A percentile compares a stretch with the other conserved stretches of the same genome.
phyloP scores from a whole-genome alignment of 2,113 vertebrate genomes.

The Mustela nigripes region DNA sequence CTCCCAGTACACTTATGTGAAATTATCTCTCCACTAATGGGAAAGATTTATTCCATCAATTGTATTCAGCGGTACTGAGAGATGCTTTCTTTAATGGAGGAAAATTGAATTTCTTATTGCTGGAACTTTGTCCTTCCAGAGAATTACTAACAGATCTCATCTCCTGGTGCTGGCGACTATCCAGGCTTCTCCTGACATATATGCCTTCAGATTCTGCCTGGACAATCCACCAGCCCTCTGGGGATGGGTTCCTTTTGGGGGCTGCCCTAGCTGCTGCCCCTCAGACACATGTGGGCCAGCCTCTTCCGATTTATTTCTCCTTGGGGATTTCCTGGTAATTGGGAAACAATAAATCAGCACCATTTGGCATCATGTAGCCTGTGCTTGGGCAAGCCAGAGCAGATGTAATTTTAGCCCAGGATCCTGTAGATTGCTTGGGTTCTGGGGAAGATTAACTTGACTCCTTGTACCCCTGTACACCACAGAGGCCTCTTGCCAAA shows the following conservation, averaged over 20 bases:
- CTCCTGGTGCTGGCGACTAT: neutral
- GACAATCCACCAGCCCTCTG: conserved; percentile 57
- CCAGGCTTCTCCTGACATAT: conserved; percentile 59
- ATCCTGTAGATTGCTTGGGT: conserved; percentile 71
- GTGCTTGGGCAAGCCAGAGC: conserved; percentile 38
- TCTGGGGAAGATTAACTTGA: conserved; percentile 78
- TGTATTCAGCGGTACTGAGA: conserved; percentile 81
- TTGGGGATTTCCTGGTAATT: conserved; percentile 64
- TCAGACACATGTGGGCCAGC: neutral
- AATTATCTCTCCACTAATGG: conserved; percentile 89
- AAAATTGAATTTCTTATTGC: conserved; percentile 81
- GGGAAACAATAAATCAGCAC: conserved; percentile 69
- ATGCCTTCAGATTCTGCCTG: conserved; percentile 46
- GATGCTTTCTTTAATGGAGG: conserved; percentile 79
- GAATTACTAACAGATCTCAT: conserved; percentile 80
- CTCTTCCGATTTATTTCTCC: conserved; percentile 51
- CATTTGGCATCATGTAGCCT: conserved; percentile 55
- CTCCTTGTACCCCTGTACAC: conserved; percentile 39
- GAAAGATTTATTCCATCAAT: conserved; percentile 87
- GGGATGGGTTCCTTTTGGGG: conserved; percentile 59
- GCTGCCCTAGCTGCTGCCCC: neutral
- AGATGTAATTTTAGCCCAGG: conserved; percentile 62
- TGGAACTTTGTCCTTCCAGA: conserved; percentile 75
- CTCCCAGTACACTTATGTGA: conserved; percentile 88
- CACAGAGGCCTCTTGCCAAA: conserved; percentile 55